phyloP scores from a whole-genome alignment of 2,113 vertebrate genomes.

The Gasterosteus nipponicus region DNA sequence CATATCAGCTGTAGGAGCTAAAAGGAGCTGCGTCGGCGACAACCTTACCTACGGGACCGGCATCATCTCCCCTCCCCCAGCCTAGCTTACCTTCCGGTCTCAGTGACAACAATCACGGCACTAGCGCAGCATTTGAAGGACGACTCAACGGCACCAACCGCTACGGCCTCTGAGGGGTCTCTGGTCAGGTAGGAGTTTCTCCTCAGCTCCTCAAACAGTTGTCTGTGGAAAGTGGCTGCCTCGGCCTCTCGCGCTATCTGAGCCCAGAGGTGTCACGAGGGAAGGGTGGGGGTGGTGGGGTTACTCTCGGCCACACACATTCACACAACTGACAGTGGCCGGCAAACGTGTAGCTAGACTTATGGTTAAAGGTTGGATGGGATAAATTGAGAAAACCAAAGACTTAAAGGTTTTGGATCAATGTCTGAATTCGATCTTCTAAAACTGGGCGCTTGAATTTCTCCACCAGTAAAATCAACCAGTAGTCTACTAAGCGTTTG shows the following conservation, averaged over 20 bases:
- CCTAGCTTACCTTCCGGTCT: constrained; percentile 94
- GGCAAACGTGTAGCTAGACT: constrained; percentile 44
- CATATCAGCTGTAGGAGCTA: constrained; percentile 10
- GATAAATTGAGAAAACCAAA: not conserved
- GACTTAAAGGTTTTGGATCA: not conserved
- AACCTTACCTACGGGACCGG: constrained; percentile 54
- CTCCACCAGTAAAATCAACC: not conserved
- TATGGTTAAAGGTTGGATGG: constrained; percentile 8
- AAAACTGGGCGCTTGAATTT: not conserved
- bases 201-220: constrained; percentile 96
- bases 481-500: constrained; percentile 35
- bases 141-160: constrained; percentile 94
- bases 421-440: not conserved
- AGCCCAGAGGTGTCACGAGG: constrained; percentile 50
- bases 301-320: constrained; percentile 69
- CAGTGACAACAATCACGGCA: constrained; percentile 96
- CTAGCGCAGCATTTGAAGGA: constrained; percentile 98
- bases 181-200: constrained; percentile 89
- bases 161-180: constrained; percentile 93
- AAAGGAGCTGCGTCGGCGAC: not conserved
- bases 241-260: constrained; percentile 99
- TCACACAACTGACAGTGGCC: constrained; percentile 48
- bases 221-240: constrained; percentile 96
- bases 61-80: not conserved
- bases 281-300: constrained; percentile 45